Evolutionary conservation across 2,113 vertebrate genomes (phyloP).

Genomic region (Forbesichthys agassizii): DNA sequence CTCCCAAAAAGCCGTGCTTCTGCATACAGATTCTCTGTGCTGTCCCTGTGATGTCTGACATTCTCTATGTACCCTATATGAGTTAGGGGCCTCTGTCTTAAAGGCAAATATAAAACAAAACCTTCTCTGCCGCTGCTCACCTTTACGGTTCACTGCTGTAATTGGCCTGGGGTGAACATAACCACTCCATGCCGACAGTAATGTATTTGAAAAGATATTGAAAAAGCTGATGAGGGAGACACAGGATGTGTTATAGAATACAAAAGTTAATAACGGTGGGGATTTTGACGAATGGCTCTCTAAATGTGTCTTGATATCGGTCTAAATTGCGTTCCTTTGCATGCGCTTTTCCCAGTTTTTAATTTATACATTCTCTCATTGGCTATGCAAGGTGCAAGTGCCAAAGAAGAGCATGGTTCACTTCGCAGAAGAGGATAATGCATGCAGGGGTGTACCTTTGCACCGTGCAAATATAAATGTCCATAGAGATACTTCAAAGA

Average conservation of each 20-base stretch:
- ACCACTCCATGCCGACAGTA: constrained; percentile 65
- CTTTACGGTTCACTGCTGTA: constrained; percentile 73
- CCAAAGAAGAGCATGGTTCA: constrained; percentile 51
- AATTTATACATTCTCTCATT: constrained; percentile 73
- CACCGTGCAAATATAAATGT: constrained; percentile 39
- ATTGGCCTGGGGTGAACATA: constrained; percentile 73
- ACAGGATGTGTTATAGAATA: constrained; percentile 77
- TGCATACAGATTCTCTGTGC: constrained; percentile 72
- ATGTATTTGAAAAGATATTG: constrained; percentile 79
- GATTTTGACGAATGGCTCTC: constrained; percentile 80
- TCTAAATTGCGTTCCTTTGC: constrained; percentile 76
- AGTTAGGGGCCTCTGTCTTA: constrained; percentile 47
- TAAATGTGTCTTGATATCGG: constrained; percentile 76
- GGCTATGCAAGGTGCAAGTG: constrained; percentile 66
- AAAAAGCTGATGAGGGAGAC: constrained; percentile 78
- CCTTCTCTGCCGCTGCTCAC: constrained; percentile 57
- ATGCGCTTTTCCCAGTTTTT: constrained; percentile 62
- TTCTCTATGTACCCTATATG: constrained; percentile 54
- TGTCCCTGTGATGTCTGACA: constrained; percentile 58
- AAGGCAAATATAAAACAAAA: constrained; percentile 70
- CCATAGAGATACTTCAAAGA: constrained; percentile 42
- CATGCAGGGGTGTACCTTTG: constrained; percentile 51
- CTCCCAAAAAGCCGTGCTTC: constrained; percentile 65
- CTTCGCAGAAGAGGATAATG: constrained; percentile 59
- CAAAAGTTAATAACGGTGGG: constrained; percentile 78